Evolutionary conservation across 2,888 invertebrate genomes (phyloP), one percentile per base, ranked within the genome.

Genomic region (Aproaerema taeniolella): DNA sequence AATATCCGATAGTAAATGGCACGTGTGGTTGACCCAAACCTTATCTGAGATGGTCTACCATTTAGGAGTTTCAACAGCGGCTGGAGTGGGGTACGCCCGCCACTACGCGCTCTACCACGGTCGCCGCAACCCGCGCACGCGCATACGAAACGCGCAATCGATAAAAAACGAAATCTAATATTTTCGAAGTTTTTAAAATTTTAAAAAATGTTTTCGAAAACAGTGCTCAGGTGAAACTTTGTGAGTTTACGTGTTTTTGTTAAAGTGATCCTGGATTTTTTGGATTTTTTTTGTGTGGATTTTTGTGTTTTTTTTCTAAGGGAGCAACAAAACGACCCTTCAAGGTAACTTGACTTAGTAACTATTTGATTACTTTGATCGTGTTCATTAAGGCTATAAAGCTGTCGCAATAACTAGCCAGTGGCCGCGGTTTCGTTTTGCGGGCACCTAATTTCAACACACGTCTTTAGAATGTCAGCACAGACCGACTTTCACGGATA

Each of bases 391-490:
- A 39, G 26, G 35, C 12, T 28, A 41, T 51, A 45, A 55, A 52
- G 63, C n/a, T 69, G 65, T 58, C 51, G 53, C 63, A 64, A 60
- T 58, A 46, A 50, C 35, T 61, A n/a, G 59, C 56, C 57, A 26
- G 61, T 64, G 59, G 60, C 61, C 60, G 58, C 72, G 64, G 66
- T 72, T 69, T 71, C 65, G 60, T 68, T 61, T 60, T 58, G 66
- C 64, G 58, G n/a, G 60, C 63, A 61, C 66, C 65, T 65, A 77
- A 78, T 82, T 79, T 67, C 80, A 74, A 78, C 75, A 80, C 54
- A 67, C 68, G 56, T 57, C 54, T 58, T 42, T 54, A 50, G 60
- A 47, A 47, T 58, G 64, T 58, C 67, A 66, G 67, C 64, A 54
- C 56, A 53, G 53, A 50, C 57, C 52, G 51, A 75, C 72, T 71